phyloP scores from a whole-genome alignment of 1,140 invertebrate species.

The Octopus bimaculoides region DNA sequence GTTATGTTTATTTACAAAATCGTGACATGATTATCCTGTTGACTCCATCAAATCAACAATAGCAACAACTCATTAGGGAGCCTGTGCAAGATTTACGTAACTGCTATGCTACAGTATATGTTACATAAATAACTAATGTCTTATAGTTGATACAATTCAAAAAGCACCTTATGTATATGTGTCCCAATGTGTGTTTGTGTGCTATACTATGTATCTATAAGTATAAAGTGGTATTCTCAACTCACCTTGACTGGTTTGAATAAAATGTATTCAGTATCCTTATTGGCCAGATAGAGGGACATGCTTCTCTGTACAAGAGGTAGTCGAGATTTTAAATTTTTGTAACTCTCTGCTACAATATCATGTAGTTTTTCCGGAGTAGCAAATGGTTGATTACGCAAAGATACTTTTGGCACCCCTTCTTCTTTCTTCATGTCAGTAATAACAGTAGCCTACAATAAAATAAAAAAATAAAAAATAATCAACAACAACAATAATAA shows the following conservation, averaged over 20 bases:
- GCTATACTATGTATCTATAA: not conserved
- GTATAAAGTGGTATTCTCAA: not conserved
- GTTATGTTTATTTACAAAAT: no score
- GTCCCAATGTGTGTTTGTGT: not conserved
- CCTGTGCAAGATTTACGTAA: no score
- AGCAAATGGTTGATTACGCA: conserved; percentile 59
- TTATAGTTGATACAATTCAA: not conserved
- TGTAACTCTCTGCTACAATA: conserved; percentile 59
- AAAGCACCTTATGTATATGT: not conserved
- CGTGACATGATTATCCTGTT: no score
- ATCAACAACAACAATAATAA: conserved; percentile 74
- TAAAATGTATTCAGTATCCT: conserved; percentile 93
- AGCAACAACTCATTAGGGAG: no score
- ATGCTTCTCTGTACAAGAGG: conserved; percentile 80
- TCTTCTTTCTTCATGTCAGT: conserved; percentile 51
- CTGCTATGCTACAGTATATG: not conserved
- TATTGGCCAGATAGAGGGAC: conserved; percentile 93
- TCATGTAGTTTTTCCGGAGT: conserved; percentile 56
- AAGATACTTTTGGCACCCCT: conserved; percentile 41
- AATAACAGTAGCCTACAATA: conserved; percentile 52
- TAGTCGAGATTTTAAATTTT: conserved; percentile 76
- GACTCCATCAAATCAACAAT: no score
- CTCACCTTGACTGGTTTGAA: conserved; percentile 85
- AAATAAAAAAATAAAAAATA: not conserved
- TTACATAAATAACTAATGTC: not conserved